Conservation (phyloP, 2,888 invertebrate species). For the Helicoverpa assulta region DNA sequence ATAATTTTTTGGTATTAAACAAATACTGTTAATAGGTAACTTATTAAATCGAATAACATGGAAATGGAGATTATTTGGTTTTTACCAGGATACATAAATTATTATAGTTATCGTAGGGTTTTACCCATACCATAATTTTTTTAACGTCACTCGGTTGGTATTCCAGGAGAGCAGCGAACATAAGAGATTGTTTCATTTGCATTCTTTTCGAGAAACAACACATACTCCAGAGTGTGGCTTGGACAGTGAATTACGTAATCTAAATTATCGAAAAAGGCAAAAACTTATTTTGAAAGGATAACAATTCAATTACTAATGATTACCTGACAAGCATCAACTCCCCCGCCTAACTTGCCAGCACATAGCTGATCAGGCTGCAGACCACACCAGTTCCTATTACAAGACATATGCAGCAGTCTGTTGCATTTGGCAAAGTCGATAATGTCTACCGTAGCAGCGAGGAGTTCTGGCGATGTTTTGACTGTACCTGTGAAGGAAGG, state of each 20-base stretch:
- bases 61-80: background rate
- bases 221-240: background rate
- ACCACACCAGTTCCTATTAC: conserved; percentile 75
- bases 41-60: background rate
- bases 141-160: too few species aligned
- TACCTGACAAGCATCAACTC: conserved; percentile 81
- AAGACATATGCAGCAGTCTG: conserved; percentile 60
- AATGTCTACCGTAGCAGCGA: conserved; percentile 72
- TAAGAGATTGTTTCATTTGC: background rate
- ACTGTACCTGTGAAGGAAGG: conserved; percentile 55
- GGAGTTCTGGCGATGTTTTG: conserved; percentile 71
- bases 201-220: too few species aligned
- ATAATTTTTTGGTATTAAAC: background rate
- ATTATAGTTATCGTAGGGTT: too few species aligned
- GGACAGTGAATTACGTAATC: background rate
- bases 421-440: conserved; percentile 72
- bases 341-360: conserved; percentile 78
- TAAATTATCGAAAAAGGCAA: background rate
- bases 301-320: background rate
- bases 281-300: background rate
- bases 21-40: too few species aligned
- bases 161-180: background rate
- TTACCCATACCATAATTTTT: too few species aligned
- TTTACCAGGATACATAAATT: background rate
- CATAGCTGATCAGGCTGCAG: conserved; percentile 76